Percentiles rank a stretch among this genome's conserved stretches.
Evolutionary conservation across 2,113 vertebrate genomes (phyloP).

Genomic region (Burhinus bistriatus): DNA sequence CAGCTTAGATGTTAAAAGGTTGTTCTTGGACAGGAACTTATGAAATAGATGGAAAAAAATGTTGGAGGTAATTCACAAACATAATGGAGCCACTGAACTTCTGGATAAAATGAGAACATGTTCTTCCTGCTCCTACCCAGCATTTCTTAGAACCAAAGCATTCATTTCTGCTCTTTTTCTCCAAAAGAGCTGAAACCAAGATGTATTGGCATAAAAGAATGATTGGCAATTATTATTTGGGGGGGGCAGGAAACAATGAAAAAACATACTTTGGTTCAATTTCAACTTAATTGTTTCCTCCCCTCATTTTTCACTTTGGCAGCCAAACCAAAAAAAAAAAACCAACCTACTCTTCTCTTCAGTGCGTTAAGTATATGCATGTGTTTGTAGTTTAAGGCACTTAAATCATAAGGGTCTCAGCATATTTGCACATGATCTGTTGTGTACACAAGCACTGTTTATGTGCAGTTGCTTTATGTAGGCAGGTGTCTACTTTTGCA

Average conservation of each 20-base stretch:
- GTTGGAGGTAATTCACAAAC: not conserved
- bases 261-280: constrained; percentile 25
- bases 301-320: constrained; percentile 41
- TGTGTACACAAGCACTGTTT: not conserved
- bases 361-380: not conserved
- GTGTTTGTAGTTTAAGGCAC: constrained; percentile 27
- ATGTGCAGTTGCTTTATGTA: not conserved
- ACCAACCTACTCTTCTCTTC: not conserved
- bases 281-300: constrained; percentile 43
- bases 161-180: not conserved
- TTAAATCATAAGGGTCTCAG: not conserved
- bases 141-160: not conserved
- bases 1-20: not conserved
- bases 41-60: not conserved
- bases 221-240: not conserved
- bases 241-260: not conserved
- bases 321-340: not conserved
- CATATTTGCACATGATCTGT: constrained; percentile 6
- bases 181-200: not conserved
- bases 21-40: not conserved
- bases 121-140: not conserved
- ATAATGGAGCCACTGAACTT: not conserved
- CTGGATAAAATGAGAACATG: not conserved
- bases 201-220: not conserved
- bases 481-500: constrained; percentile 41